Evolutionary conservation across 2,797 vertebrate species (phyloP).

Genomic region (Nannoperca obscura): DNA sequence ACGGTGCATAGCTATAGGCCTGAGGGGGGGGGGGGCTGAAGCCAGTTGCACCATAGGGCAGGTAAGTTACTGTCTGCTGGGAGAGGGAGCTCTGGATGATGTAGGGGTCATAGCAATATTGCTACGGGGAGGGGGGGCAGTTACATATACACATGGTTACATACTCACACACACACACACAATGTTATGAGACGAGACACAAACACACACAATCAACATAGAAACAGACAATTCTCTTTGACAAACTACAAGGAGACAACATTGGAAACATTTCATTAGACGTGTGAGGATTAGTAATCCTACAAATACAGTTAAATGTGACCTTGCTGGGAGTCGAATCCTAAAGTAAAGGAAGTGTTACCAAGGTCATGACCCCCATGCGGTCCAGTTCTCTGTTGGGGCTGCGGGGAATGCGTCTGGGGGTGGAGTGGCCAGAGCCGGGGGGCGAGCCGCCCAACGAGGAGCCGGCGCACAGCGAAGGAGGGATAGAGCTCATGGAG

Average conservation of each 20-base stretch:
- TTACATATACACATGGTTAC: constrained; percentile 60
- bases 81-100: constrained; percentile 81
- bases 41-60: constrained; percentile 71
- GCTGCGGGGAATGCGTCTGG: constrained; percentile 90
- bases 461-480: constrained; percentile 86
- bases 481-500: constrained; percentile 90
- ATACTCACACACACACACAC: constrained; percentile 23
- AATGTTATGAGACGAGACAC: constrained; percentile 20
- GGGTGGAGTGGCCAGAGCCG: constrained; percentile 93
- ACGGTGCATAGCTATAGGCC: constrained; percentile 69
- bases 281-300: too few relatives aligned
- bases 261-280: too few relatives aligned
- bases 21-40: constrained; percentile 56
- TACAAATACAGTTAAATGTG: too few relatives aligned
- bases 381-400: constrained; percentile 95
- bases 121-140: constrained; percentile 65
- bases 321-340: too few relatives aligned
- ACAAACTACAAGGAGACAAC: background rate
- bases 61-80: constrained; percentile 77
- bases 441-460: constrained; percentile 88
- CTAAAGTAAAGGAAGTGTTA: constrained; percentile 68
- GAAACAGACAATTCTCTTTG: background rate
- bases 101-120: constrained; percentile 81
- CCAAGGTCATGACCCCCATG: constrained; percentile 96
- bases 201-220: background rate